Evolutionary conservation across 2,888 invertebrate genomes (phyloP).

Genomic region (Saturnia japonica): DNA sequence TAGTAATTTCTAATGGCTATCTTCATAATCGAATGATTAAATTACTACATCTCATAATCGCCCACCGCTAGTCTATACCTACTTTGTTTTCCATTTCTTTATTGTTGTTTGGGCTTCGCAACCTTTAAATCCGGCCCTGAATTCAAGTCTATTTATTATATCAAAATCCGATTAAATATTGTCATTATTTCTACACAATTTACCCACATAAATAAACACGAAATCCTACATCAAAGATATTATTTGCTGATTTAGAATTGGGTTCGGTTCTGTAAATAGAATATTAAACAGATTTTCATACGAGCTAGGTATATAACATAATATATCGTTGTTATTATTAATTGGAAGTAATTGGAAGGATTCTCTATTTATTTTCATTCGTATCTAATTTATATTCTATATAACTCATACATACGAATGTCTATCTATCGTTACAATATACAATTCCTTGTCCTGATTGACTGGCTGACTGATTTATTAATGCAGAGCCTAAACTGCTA

Average conservation of each 20-base stretch:
- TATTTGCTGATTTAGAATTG: conserved; percentile 8
- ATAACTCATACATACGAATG: too few relatives aligned
- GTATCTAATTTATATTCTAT: too few relatives aligned
- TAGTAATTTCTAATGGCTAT: too few relatives aligned
- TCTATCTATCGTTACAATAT: too few relatives aligned
- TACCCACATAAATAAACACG: conserved; percentile 21
- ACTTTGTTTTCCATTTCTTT: not conserved
- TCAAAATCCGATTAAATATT: conserved; percentile 21
- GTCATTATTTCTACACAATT: conserved; percentile 20
- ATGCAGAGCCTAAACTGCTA: too few relatives aligned
- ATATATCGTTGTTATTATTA: not conserved
- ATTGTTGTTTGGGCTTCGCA: not conserved
- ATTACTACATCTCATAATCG: too few relatives aligned
- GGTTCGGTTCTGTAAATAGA: not conserved
- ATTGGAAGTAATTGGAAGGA: too few relatives aligned
- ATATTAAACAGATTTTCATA: not conserved
- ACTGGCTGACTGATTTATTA: too few relatives aligned
- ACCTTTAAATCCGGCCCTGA: not conserved
- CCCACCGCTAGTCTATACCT: too few relatives aligned
- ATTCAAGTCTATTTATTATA: conserved; percentile 14
- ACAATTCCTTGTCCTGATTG: too few relatives aligned
- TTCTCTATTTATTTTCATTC: too few relatives aligned
- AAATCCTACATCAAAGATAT: conserved; percentile 9
- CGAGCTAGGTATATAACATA: not conserved
- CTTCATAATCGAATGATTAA: too few relatives aligned